A percentile compares a stretch with the other conserved stretches of the same genome.
These are phyloP conservation scores for Latrodectus geometricus DNA, from an alignment of 1,140 invertebrate genomes.

Conservation along the genomic window DNA sequence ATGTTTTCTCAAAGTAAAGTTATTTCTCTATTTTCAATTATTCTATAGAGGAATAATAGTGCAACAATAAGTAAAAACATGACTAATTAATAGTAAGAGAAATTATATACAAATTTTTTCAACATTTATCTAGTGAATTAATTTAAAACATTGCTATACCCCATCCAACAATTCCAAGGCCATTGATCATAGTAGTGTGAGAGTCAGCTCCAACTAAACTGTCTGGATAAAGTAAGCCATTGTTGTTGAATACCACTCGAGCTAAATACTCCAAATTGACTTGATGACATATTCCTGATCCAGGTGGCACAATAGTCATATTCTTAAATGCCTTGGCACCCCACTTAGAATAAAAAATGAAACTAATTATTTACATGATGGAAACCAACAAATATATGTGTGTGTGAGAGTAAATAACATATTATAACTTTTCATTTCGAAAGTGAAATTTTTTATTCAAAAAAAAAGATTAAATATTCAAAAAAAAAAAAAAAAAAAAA, in stretches of 20 bases:
- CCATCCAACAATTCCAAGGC: conserved; percentile 80
- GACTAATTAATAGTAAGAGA: too few relatives aligned
- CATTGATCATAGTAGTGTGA: conserved; percentile 99
- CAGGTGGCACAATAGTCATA: conserved; percentile 97
- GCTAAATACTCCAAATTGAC: conserved; percentile 97
- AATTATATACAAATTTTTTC: too few relatives aligned
- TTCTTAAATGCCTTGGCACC: conserved; percentile 95
- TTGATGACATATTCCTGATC: conserved; percentile 98
- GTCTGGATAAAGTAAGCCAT: conserved; percentile 86
- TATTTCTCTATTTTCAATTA: too few relatives aligned
- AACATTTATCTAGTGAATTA: too few relatives aligned
- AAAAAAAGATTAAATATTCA: too few relatives aligned
- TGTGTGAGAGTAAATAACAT: too few relatives aligned
- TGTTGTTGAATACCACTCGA: conserved; percentile 87
- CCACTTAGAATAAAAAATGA: conserved; percentile 76
- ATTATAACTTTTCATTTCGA: background rate
- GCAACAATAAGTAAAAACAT: too few relatives aligned
- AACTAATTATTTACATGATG: background rate
- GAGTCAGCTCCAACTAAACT: conserved; percentile 98
- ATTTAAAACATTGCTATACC: conserved; percentile 66
- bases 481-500: too few relatives aligned
- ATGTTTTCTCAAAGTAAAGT: too few relatives aligned
- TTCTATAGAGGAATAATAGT: too few relatives aligned
- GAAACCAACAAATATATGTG: background rate
- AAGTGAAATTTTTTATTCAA: too few relatives aligned